Base-by-base conservation (phyloP, 2,888 invertebrate genomes). In the Rhagium mordax region DNA sequence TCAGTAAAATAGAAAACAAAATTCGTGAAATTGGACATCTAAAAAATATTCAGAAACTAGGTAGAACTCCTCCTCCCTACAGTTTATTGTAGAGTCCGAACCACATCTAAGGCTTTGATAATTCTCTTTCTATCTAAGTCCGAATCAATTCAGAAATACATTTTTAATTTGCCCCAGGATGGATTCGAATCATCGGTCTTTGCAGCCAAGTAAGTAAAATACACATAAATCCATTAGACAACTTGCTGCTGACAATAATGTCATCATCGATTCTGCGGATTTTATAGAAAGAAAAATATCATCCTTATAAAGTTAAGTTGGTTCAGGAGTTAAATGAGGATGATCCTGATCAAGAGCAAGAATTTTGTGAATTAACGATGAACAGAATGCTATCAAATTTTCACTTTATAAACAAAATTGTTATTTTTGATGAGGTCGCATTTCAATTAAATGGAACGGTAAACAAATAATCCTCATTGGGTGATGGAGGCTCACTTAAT, bases 301-400 rank as follows among this genome's bases (percentile, higher is more conserved):
- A 55, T 13, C 10, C 21, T 13, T 55, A 55, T 15, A 57, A 27
- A 15, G 29, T 57, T n/a, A 27, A 57, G 15, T 16, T 57, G 5
- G 8, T 27, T n/a, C 29, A 29, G n/a, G 29, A 57, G 16, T 57
- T 57, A 27, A 27, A 57, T 57, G 57, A 29, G 57, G 57, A 57
- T 57, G 29, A 57, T 27, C 57, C 29, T 29, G 15, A 57, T 29
- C 29, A 15, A 15, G 15, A 29, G 20, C 29, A 29, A 27, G 15
- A 57, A 4, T 15, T 57, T n/a, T 57, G 57, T 57, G 29, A 57
- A 57, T n/a, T 15, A 57, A 27, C 29, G 29, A 29, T 27, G 27
- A 33, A 33, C 33, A 24, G 24, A 24, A 33, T 33, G 33, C 33
- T 33, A 33, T 5, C 33, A 6, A 8, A 33, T 7, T 33, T 33